phyloP scores from a whole-genome alignment of 2,113 vertebrate genomes.

The Sorex fumeus region DNA sequence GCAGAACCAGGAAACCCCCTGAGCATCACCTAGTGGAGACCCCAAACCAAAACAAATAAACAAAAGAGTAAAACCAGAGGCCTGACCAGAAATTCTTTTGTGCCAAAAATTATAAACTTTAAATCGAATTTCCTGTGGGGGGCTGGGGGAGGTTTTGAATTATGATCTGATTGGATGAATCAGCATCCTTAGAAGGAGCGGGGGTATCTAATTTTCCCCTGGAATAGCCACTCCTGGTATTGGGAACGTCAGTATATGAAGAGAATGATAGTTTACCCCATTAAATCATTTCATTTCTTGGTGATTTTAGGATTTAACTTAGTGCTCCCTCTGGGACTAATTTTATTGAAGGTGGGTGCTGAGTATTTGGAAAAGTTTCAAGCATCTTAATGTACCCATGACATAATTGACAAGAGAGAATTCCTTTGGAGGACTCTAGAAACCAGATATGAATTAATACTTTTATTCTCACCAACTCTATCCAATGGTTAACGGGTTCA shows the following conservation, averaged over 20 bases:
- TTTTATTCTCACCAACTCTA: background rate
- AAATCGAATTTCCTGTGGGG: background rate
- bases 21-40: too few relatives aligned
- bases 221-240: background rate
- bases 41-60: too few relatives aligned
- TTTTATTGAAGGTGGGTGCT: background rate
- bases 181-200: background rate
- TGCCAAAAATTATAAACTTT: slow-evolving; percentile 32
- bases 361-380: slow-evolving; percentile 18
- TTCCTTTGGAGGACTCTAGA: background rate
- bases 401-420: background rate
- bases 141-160: background rate
- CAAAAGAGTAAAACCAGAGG: too few relatives aligned
- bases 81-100: slow-evolving; percentile 21
- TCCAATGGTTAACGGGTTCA: background rate
- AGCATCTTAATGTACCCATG: background rate
- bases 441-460: background rate
- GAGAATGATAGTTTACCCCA: background rate
- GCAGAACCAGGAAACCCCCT: too few relatives aligned
- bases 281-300: background rate
- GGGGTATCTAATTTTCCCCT: background rate
- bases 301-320: background rate
- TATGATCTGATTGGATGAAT: background rate
- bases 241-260: background rate
- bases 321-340: background rate